A percentile compares a stretch with the other conserved stretches of the same genome.
Evolutionary conservation across 2,888 invertebrate species (phyloP).

Genomic region (Spisula solida): DNA sequence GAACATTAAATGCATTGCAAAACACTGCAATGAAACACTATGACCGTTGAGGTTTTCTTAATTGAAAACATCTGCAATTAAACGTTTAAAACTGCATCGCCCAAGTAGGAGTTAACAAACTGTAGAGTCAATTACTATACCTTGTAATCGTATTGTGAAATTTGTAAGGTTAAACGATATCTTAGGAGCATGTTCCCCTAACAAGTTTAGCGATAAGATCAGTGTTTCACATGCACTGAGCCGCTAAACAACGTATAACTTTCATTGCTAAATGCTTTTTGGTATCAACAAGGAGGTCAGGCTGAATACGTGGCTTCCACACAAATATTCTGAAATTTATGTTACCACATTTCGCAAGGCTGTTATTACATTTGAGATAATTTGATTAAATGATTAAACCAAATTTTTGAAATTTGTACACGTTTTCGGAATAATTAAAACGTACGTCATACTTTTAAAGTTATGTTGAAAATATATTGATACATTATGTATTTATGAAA

Average conservation of each 20-base stretch:
- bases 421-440: background rate
- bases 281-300: background rate
- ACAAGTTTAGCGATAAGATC: background rate
- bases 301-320: background rate
- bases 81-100: conserved; percentile 26
- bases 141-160: conserved; percentile 14
- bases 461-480: background rate
- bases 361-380: background rate
- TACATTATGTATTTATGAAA: background rate
- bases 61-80: conserved; percentile 20
- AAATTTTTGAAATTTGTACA: background rate
- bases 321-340: background rate
- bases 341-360: background rate
- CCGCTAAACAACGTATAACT: background rate
- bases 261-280: background rate
- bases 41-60: conserved; percentile 9
- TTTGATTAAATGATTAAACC: background rate
- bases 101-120: background rate
- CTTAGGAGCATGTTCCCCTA: background rate
- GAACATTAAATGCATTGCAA: conserved; percentile 7
- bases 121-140: background rate
- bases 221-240: background rate
- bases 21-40: background rate
- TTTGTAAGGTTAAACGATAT: background rate
- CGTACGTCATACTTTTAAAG: background rate